Percentiles rank a stretch among this genome's conserved stretches.
Evolutionary conservation across 2,888 invertebrate genomes (phyloP).

Genomic region (Eledone cirrhosa): DNA sequence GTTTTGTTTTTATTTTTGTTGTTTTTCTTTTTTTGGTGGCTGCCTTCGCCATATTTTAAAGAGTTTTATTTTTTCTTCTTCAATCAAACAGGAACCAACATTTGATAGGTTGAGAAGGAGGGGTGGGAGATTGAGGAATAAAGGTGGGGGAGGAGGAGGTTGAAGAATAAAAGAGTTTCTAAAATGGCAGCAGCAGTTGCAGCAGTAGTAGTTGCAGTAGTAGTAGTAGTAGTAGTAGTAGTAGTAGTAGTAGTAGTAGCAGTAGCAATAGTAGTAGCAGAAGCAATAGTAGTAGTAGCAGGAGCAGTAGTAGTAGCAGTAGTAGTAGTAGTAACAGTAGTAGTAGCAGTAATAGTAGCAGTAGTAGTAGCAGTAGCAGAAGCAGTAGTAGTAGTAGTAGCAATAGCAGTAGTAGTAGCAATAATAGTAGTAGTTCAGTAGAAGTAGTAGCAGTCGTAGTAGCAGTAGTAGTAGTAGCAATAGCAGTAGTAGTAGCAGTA

Average conservation of each 20-base stretch:
- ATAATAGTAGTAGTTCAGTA: neutral
- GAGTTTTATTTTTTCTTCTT: too few species aligned
- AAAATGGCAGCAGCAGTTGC: neutral
- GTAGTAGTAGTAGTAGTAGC: neutral
- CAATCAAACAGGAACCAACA: too few species aligned
- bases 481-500: slow-evolving; percentile 13
- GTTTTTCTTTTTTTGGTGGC: too few species aligned
- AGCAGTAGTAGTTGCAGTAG: neutral
- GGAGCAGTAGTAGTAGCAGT: slow-evolving; percentile 4
- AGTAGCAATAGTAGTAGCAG: slow-evolving; percentile 13
- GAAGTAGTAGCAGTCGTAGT: neutral
- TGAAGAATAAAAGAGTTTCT: too few species aligned
- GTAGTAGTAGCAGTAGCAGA: neutral
- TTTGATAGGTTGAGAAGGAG: too few species aligned
- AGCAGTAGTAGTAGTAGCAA: slow-evolving; percentile 13
- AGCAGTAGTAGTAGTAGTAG: neutral
- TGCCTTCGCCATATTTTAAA: too few species aligned
- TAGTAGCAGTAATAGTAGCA: slow-evolving; percentile 13
- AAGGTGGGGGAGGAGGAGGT: too few species aligned
- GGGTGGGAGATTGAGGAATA: too few species aligned
- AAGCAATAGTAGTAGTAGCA: slow-evolving; percentile 9
- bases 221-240: neutral
- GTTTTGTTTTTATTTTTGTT: too few species aligned
- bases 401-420: slow-evolving; percentile 13
- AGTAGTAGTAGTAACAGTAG: slow-evolving; percentile 13